A percentile compares a stretch with the other conserved stretches of the same genome.
Conservation (phyloP, 2,797 vertebrate species). For the Eulemur coronatus region DNA sequence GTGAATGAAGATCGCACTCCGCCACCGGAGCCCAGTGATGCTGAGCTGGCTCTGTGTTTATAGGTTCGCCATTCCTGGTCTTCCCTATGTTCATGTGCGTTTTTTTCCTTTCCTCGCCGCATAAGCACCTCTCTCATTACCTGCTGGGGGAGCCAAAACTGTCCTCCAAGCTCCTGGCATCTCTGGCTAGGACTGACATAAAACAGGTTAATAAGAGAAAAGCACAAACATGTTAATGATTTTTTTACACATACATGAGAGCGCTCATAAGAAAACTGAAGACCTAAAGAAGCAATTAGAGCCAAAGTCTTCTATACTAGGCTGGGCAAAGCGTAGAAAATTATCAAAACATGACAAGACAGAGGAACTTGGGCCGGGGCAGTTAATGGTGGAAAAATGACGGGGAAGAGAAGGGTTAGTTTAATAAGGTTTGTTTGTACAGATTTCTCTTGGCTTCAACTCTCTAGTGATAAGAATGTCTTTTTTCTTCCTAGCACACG, state of each 20-base stretch:
- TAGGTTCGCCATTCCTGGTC: fast-evolving
- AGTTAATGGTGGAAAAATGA: neutral
- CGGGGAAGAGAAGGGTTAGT: neutral
- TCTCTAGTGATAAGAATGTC: neutral
- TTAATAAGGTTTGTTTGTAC: neutral
- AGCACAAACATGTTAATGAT: neutral
- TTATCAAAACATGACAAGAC: too few species aligned
- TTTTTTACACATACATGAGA: neutral
- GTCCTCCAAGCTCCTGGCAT: neutral
- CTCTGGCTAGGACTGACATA: neutral
- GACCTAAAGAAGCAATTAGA: neutral
- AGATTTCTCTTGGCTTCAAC: neutral
- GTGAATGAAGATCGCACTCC: neutral
- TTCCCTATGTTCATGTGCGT: neutral
- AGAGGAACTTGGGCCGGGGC: neutral
- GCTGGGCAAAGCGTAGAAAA: neutral
- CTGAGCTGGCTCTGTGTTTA: fast-evolving
- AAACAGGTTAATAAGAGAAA: neutral
- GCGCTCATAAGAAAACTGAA: neutral
- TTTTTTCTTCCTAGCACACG: neutral
- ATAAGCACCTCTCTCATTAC: neutral
- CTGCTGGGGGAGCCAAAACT: neutral
- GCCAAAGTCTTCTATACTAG: neutral
- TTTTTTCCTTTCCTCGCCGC: neutral
- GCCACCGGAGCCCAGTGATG: neutral